phyloP scores from a whole-genome alignment of 2,888 invertebrate species.

The Drosophila falleni region DNA sequence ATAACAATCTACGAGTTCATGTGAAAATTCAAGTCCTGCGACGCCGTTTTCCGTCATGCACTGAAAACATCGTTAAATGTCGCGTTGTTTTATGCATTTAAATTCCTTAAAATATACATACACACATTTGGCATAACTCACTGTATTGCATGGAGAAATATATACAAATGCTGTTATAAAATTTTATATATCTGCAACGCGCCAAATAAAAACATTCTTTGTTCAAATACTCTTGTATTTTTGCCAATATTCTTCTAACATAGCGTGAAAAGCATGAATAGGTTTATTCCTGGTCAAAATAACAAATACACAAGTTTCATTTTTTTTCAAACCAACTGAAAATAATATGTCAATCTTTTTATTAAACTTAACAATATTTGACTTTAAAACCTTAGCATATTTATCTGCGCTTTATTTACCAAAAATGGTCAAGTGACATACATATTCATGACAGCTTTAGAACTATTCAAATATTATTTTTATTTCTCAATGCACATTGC shows the following conservation, averaged over 20 bases:
- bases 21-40: constrained; percentile 18
- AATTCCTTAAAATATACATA: constrained; percentile 26
- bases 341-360: too few species aligned
- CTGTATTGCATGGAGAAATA: constrained; percentile 2
- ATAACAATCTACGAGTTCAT: constrained; percentile 28
- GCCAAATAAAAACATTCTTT: constrained; percentile 33
- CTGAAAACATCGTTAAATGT: constrained; percentile 17
- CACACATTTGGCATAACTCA: neutral
- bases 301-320: neutral
- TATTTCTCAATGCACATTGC: neutral
- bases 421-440: neutral
- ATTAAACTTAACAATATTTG: neutral
- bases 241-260: neutral
- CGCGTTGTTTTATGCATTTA: constrained; percentile 51
- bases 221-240: neutral
- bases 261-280: neutral
- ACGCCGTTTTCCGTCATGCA: constrained; percentile 37
- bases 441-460: neutral
- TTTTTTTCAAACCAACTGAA: neutral
- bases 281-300: neutral
- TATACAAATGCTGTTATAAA: constrained; percentile 29
- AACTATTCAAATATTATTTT: neutral
- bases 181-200: constrained; percentile 66
- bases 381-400: neutral
- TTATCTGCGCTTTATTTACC: neutral